phyloP scores from a whole-genome alignment of 2,797 vertebrate species.

The Pangasius larnaudii region DNA sequence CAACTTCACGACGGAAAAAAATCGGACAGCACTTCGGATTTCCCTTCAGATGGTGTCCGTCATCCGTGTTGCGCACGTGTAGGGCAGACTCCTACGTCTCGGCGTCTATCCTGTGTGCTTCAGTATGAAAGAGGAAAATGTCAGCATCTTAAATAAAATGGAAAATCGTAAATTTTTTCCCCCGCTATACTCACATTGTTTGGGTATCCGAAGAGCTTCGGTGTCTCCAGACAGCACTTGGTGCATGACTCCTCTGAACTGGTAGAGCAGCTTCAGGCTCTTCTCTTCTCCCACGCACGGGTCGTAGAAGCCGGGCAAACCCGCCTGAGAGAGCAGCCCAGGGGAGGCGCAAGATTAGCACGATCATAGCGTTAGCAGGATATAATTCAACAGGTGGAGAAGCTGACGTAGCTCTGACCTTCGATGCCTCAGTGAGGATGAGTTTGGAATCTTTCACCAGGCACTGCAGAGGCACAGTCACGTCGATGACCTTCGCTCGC shows the following conservation, averaged over 20 bases:
- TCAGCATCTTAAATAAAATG: background rate
- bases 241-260: slow-evolving; percentile 95
- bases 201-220: slow-evolving; percentile 93
- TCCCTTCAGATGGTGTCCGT: background rate
- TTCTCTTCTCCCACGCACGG: slow-evolving; percentile 96
- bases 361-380: background rate
- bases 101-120: slow-evolving; percentile 75
- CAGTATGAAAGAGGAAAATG: background rate
- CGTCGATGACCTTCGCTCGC: slow-evolving; percentile 92
- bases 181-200: slow-evolving; percentile 84
- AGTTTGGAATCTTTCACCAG: slow-evolving; percentile 98
- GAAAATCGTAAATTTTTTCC: accelerated
- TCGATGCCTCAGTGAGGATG: slow-evolving; percentile 94
- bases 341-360: background rate
- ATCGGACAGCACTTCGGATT: slow-evolving; percentile 23
- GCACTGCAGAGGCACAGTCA: slow-evolving; percentile 96
- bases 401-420: slow-evolving; percentile 73
- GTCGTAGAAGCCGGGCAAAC: slow-evolving; percentile 95
- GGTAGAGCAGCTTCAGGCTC: slow-evolving; percentile 94
- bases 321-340: slow-evolving; percentile 74
- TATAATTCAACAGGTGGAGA: background rate
- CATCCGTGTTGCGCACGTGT: background rate
- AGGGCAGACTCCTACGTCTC: slow-evolving; percentile 68
- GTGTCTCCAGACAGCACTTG: slow-evolving; percentile 90
- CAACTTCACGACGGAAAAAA: background rate